Evolutionary conservation across 2,797 vertebrate genomes (phyloP), one percentile per base, ranked within the genome.

Genomic region (Euthynnus affinis): DNA sequence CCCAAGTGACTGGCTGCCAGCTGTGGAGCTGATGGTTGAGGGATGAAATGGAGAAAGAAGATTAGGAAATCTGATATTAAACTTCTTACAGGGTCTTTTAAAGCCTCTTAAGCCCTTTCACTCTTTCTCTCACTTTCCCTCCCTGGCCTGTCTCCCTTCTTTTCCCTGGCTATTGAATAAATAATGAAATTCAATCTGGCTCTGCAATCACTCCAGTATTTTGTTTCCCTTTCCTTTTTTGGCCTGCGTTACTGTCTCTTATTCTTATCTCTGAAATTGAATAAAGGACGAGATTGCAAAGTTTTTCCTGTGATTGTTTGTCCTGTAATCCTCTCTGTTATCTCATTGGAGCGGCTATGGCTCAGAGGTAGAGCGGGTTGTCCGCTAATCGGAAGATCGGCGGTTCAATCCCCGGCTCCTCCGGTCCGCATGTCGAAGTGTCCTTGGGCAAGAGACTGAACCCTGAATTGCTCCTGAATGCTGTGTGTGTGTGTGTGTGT

Each of bases 161-260:
- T 84, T 83, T 79, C 61, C 44, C 22, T 80, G 66, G 82, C 86
- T 88, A 74, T 66, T 93, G 89, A 92, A 93, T 92, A 89, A 92
- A 90, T 90, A 60, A 92, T 92, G 82, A 90, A 90, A 92, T 72
- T 78, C 83, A 87, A 87, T 87, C 86, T 71, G 64, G 67, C 77
- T 76, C 70, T 40, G 62, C 78, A 77, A 80, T 88, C 83, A 81
- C 80, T 82, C 72, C 64, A 69, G 81, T 79, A 58, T 89, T 87
- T 79, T 78, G 74, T 88, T 88, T 83, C 86, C 51, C 63, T 10
- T 10, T 76, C 83, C 55, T 59, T 49, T 82, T 74, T 32, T 17
- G 4, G 52, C 59, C 23, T 14, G 2, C 46, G 52, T 78, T 74
- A 23, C 63, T 80, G 44, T 71, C 76, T 76, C 72, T 82, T 53